phyloP scores from a whole-genome alignment of 2,113 vertebrate genomes.

The Arenaria interpres region DNA sequence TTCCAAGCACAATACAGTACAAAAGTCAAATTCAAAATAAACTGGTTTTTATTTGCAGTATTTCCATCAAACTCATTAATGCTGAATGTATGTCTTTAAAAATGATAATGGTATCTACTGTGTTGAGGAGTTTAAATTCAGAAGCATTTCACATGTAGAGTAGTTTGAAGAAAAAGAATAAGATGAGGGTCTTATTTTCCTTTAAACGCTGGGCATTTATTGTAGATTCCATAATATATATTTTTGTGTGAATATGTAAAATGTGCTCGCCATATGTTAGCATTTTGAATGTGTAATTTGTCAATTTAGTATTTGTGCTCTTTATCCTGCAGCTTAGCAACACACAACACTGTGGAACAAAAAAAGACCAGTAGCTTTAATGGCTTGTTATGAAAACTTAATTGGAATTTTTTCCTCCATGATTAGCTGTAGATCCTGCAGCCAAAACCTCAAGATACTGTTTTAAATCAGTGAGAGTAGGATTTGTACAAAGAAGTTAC shows the following conservation, averaged over 20 bases:
- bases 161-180: background rate
- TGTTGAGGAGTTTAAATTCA: background rate
- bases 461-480: background rate
- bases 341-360: background rate
- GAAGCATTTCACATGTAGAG: background rate
- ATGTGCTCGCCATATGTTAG: background rate
- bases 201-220: background rate
- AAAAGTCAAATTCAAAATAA: background rate
- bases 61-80: background rate
- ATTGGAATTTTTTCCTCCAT: background rate
- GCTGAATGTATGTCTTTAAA: background rate
- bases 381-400: background rate
- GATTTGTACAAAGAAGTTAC: background rate
- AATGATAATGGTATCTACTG: background rate
- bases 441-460: background rate
- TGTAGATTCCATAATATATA: background rate
- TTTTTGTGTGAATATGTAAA: background rate
- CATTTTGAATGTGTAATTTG: constrained; percentile 7
- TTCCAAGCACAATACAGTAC: background rate
- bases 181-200: background rate
- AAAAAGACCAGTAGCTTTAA: background rate
- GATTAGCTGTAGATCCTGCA: background rate
- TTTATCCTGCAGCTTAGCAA: constrained; percentile 5
- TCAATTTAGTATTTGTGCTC: background rate
- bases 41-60: background rate